Conservation (phyloP, 2,113 vertebrate species). For the Parotia lawesii region DNA sequence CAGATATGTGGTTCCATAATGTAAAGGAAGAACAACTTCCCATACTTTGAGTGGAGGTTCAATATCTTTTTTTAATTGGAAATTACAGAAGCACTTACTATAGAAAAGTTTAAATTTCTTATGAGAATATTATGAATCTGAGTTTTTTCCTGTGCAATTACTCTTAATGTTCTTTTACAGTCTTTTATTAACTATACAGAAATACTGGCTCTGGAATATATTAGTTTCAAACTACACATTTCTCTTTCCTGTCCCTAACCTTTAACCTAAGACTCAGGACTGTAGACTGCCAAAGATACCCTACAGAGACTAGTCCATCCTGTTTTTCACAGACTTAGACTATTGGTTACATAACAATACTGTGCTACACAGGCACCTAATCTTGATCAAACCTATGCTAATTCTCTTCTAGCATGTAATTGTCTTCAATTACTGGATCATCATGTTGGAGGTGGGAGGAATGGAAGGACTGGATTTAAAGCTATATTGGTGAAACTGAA, state of each 20-base stretch:
- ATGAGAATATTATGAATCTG: background rate
- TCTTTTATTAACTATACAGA: background rate
- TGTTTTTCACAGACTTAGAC: background rate
- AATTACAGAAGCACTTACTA: background rate
- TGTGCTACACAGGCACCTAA: background rate
- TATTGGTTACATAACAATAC: background rate
- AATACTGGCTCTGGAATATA: background rate
- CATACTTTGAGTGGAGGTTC: background rate
- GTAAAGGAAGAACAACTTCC: background rate
- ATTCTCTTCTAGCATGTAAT: background rate
- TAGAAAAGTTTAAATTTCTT: background rate
- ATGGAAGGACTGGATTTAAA: background rate
- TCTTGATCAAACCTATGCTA: background rate
- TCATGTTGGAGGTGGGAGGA: background rate
- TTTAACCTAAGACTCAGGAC: background rate
- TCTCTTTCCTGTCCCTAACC: background rate
- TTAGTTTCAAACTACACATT: background rate
- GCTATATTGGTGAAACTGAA: background rate
- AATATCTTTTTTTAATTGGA: background rate
- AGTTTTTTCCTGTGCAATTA: background rate
- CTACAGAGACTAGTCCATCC: background rate
- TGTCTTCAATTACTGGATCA: background rate
- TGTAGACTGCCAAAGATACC: background rate
- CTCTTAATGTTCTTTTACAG: background rate
- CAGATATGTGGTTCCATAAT: background rate